Evolutionary conservation across 1,140 invertebrate genomes (phyloP), one percentile per base, ranked within the genome.

Genomic region (Zaprionus tsacasi): DNA sequence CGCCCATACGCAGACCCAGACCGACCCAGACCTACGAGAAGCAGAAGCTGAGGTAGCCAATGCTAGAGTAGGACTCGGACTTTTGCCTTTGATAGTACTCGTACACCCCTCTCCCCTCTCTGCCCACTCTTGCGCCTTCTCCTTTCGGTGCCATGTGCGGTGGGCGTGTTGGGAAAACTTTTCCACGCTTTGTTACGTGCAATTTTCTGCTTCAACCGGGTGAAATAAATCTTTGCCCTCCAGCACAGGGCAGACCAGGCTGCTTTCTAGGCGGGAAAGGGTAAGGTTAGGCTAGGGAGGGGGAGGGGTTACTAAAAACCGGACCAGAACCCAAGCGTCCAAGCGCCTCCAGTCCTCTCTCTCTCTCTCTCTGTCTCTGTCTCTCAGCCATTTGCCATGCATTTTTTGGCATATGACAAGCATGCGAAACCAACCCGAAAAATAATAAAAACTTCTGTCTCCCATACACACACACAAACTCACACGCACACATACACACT

Each of bases 111-210:
- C 17, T 2, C 17, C 7, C 45, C 45, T 11, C 8, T 3, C 10
- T 17, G 6, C 43, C 11, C 15, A 27, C 27, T 66, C 43, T 33
- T 54, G 60, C 5, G 60, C 35, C 50, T 45, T 30, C 27, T 30
- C 27, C 27, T 30, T 30, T 30, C 27, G 50, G 54, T n/a, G 73
- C 59, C 36, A 27, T 73, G 66, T 56, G 58, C 35, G 77, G 66
- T 52, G 66, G 61, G 73, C 45, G 68, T 63, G 67, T 59, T 65
- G 48, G 40, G 55, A 64, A 85, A 85, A 85, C 70, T 86, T 86
- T 85, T 68, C 75, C 77, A 87, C 79, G 82, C 82, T 87, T 78
- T 87, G 79, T 85, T 85, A 87, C 75, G 82, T 85, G 82, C 76
- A 85, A 85, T 85, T 85, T 85, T 85, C 82, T 87, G 78, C 82